Conservation (phyloP, 2,113 vertebrate species). For the Psilopsiagon aurifrons region DNA sequence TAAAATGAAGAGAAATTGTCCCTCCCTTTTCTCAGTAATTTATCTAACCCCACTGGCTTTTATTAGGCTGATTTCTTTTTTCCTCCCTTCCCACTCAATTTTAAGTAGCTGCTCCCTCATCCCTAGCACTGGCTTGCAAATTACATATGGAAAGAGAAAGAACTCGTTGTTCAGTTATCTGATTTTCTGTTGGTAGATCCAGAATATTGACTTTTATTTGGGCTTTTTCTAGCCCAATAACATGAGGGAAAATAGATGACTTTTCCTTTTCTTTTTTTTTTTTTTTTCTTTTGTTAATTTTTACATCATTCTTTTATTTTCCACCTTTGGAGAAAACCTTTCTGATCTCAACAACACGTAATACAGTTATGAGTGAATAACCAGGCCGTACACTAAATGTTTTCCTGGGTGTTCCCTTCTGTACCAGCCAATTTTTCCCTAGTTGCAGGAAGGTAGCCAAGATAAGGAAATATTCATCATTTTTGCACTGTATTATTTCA, state of each 20-base stretch:
- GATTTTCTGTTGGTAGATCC: not conserved
- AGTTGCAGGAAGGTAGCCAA: slow-evolving; percentile 66
- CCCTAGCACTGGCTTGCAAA: not conserved
- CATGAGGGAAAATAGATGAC: rapidly evolving
- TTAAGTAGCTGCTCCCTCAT: not conserved
- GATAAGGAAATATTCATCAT: slow-evolving; percentile 73
- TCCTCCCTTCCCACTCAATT: not conserved
- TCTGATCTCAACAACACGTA: not conserved
- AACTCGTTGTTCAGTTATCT: not conserved
- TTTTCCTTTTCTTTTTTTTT: rapidly evolving
- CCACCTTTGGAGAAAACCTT: not conserved
- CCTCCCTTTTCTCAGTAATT: slow-evolving; percentile 33
- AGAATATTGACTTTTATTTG: not conserved
- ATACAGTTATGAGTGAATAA: not conserved
- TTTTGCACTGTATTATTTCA: slow-evolving; percentile 66
- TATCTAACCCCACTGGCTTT: slow-evolving; percentile 16
- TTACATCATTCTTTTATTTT: not conserved
- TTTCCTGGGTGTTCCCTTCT: slow-evolving; percentile 68
- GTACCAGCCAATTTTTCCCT: slow-evolving; percentile 63
- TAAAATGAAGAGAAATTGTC: not conserved
- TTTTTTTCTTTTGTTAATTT: not conserved
- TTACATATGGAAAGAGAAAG: not conserved
- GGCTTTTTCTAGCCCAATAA: not conserved
- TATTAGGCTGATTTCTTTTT: slow-evolving; percentile 10
- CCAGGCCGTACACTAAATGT: slow-evolving; percentile 4